phyloP scores from a whole-genome alignment of 1,140 invertebrate genomes.

The Trachelipus rathkii region DNA sequence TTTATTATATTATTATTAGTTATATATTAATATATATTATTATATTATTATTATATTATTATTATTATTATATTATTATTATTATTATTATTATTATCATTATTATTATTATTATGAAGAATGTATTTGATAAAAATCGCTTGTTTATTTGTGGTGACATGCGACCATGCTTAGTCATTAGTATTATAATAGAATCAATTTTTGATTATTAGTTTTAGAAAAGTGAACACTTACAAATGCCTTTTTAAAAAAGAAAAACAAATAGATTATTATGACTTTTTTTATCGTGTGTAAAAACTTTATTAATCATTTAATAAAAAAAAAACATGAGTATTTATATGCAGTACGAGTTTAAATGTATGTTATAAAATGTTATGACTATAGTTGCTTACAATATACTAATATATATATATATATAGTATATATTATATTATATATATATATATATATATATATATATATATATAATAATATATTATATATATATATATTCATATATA shows the following conservation, averaged over 20 bases:
- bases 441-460: no score
- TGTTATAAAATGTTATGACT: background rate
- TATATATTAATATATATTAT: background rate
- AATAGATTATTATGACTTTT: background rate
- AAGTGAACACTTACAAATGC: background rate
- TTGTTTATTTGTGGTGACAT: background rate
- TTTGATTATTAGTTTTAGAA: background rate
- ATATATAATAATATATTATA: no score
- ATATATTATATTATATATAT: no score
- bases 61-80: background rate
- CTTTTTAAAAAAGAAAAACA: background rate
- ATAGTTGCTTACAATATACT: no score
- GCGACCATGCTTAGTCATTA: no score
- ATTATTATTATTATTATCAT: background rate
- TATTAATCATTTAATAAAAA: no score
- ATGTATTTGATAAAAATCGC: background rate
- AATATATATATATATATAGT: no score
- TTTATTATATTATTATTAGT: background rate
- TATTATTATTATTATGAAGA: background rate
- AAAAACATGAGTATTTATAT: background rate
- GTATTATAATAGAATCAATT: background rate
- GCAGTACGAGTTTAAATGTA: background rate
- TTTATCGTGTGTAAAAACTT: background rate
- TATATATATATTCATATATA: no score
- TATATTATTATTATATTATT: background rate